Conservation (phyloP, 2,113 vertebrate genomes). For the Tiliqua scincoides region DNA sequence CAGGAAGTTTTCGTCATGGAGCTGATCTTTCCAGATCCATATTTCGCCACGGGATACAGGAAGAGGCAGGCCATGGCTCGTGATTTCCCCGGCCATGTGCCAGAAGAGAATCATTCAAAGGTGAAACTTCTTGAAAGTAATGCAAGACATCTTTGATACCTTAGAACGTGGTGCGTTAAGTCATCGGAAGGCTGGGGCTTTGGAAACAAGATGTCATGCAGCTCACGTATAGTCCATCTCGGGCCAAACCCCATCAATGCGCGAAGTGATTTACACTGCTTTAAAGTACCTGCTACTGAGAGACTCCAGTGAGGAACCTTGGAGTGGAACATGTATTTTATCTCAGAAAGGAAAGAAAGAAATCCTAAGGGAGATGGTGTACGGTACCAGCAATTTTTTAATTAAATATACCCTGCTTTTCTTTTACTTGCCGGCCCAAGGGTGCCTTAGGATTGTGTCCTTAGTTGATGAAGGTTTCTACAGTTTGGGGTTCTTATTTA, state of each 20-base stretch:
- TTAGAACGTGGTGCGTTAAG: conserved; percentile 25
- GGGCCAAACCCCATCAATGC: background rate
- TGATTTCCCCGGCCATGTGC: conserved; percentile 18
- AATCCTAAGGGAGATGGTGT: too few species aligned
- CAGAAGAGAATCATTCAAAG: background rate
- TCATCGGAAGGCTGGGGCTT: conserved; percentile 6
- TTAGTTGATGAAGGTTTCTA: too few species aligned
- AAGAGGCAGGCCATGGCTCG: background rate
- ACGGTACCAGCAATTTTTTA: background rate
- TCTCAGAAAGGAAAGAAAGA: background rate
- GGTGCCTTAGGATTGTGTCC: too few species aligned
- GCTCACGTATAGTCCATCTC: background rate
- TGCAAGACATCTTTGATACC: conserved; percentile 11
- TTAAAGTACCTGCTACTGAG: conserved; percentile 29
- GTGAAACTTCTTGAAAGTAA: background rate
- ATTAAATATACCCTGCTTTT: too few species aligned
- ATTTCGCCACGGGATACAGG: conserved; percentile 28
- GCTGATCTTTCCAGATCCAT: conserved; percentile 15
- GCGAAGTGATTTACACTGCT: background rate
- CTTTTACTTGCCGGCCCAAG: too few species aligned
- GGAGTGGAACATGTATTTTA: conserved; percentile 26
- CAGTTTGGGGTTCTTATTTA: too few species aligned
- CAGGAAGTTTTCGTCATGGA: conserved; percentile 24
- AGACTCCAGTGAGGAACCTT: background rate
- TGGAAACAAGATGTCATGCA: conserved; percentile 14